Evolutionary conservation across 2,113 vertebrate species (phyloP).

Genomic region (Catharus minimus): DNA sequence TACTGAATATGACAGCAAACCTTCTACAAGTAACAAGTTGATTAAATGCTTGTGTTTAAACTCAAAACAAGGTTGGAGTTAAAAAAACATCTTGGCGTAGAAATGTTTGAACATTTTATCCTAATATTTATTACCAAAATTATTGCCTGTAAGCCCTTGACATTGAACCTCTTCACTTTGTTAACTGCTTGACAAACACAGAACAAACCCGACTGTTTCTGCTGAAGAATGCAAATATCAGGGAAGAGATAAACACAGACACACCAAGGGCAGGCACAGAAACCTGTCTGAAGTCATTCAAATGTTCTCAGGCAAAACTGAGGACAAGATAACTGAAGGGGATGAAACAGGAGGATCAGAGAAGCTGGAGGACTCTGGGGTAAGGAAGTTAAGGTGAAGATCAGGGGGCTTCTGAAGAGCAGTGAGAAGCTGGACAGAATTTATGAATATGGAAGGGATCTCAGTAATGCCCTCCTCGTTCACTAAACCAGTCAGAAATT

Average conservation of each 20-base stretch:
- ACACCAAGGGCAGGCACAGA: background rate
- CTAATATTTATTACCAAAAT: constrained; percentile 23
- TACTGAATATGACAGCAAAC: background rate
- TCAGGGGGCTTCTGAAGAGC: background rate
- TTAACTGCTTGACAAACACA: constrained; percentile 16
- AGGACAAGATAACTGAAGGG: background rate
- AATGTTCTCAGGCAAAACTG: background rate
- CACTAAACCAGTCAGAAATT: background rate
- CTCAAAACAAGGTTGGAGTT: background rate
- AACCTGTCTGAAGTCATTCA: background rate
- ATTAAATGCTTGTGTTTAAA: background rate
- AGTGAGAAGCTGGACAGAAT: background rate
- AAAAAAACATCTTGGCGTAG: background rate
- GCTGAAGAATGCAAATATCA: background rate
- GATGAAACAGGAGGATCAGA: background rate
- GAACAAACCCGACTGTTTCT: background rate
- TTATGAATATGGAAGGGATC: background rate
- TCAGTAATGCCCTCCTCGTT: background rate
- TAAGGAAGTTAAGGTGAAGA: background rate
- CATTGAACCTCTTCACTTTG: background rate
- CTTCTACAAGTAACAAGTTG: background rate
- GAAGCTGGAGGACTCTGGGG: background rate
- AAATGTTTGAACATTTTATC: background rate
- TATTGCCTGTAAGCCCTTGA: background rate
- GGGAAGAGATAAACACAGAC: background rate